Evolutionary conservation across 2,888 invertebrate species (phyloP).

Genomic region (Heliconius erato): DNA sequence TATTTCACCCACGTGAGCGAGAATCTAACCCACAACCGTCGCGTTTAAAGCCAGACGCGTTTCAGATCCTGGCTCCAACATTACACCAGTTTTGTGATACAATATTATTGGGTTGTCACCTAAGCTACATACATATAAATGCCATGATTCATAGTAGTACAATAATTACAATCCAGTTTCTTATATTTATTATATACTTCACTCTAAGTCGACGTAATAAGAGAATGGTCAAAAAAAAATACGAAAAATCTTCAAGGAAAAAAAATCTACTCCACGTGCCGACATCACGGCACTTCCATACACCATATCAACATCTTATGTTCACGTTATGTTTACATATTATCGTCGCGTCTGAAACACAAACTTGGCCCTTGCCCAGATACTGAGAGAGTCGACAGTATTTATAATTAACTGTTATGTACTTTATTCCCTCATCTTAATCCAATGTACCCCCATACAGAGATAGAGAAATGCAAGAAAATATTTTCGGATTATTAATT

Average conservation of each 20-base stretch:
- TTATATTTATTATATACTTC: no score
- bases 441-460: background rate
- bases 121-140: no score
- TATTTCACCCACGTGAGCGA: no score
- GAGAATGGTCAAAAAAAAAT: background rate
- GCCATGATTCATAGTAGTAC: no score
- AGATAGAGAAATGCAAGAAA: background rate
- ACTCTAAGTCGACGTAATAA: no score
- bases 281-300: background rate
- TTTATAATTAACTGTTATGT: constrained; percentile 14
- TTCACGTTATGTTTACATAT: background rate
- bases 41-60: background rate
- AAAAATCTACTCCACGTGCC: background rate
- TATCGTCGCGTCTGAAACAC: background rate
- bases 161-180: no score
- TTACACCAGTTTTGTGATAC: no score
- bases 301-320: background rate
- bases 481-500: background rate
- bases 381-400: background rate
- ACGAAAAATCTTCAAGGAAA: background rate
- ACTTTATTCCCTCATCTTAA: background rate
- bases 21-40: background rate
- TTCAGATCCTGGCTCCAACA: background rate
- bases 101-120: no score
- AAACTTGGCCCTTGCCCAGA: constrained; percentile 13